These are phyloP conservation scores for Spisula solida DNA, from an alignment of 2,888 invertebrate genomes.

Conservation along the genomic window DNA sequence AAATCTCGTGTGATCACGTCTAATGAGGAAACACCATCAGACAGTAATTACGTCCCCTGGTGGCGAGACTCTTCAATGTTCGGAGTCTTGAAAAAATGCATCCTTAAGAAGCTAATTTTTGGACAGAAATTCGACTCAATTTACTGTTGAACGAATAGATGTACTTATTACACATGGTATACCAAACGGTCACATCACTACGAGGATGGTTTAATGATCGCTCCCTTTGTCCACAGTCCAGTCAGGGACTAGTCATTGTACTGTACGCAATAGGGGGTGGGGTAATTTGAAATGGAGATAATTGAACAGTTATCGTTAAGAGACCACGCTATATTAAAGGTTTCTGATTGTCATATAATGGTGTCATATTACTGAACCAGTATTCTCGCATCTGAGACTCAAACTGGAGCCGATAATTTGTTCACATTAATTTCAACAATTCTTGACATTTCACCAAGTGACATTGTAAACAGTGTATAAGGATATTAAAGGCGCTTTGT, in stretches of 20 bases:
- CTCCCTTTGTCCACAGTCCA: conserved; percentile 40
- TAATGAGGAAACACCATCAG: conserved; percentile 35
- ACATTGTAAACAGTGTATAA: too few species aligned
- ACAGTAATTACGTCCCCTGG: conserved; percentile 43
- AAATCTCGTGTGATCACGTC: not conserved
- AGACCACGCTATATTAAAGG: conserved; percentile 17
- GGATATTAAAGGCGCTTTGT: too few species aligned
- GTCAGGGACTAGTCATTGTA: conserved; percentile 37
- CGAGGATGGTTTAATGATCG: conserved; percentile 40
- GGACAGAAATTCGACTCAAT: conserved; percentile 35
- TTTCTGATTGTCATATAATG: conserved; percentile 30
- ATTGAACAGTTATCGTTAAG: conserved; percentile 48
- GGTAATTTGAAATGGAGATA: conserved; percentile 61
- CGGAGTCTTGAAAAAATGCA: conserved; percentile 22
- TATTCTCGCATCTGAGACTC: not conserved
- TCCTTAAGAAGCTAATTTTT: conserved; percentile 36
- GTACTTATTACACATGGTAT: conserved; percentile 39
- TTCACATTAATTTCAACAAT: too few species aligned
- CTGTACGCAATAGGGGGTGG: conserved; percentile 34
- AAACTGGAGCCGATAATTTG: not conserved
- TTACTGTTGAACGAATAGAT: conserved; percentile 38
- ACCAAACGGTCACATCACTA: conserved; percentile 40
- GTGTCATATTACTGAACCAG: conserved; percentile 18
- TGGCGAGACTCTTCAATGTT: conserved; percentile 23
- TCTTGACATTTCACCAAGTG: too few species aligned